Evolutionary conservation across 2,113 vertebrate species (phyloP).

Genomic region (Pterocles burchelli): DNA sequence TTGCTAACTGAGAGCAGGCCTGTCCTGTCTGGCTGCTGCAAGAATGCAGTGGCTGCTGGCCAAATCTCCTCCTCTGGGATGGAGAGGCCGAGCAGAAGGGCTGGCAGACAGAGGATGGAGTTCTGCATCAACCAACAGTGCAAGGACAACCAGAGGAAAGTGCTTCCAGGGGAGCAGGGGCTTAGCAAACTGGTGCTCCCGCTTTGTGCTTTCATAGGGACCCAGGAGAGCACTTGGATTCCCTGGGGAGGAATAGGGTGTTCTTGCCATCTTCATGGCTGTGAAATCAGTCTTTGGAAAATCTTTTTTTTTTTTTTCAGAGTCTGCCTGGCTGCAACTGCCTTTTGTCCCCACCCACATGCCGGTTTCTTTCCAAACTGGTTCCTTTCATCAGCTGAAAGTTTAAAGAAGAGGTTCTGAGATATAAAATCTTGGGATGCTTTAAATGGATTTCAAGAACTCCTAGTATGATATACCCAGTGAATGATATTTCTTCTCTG

Average conservation of each 20-base stretch:
- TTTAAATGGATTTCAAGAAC: neutral
- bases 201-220: neutral
- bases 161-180: neutral
- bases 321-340: neutral
- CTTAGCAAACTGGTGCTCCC: neutral
- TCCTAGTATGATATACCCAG: neutral
- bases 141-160: neutral
- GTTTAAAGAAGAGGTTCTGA: neutral
- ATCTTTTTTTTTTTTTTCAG: neutral
- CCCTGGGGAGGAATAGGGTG: neutral
- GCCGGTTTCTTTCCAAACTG: neutral
- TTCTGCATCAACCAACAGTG: neutral
- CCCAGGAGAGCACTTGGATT: neutral
- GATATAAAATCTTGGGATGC: neutral
- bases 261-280: neutral
- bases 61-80: neutral
- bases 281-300: neutral
- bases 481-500: neutral
- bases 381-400: neutral
- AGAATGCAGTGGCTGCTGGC: neutral
- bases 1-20: neutral
- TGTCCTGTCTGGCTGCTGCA: neutral
- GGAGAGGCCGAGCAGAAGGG: neutral
- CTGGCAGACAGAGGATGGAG: neutral
- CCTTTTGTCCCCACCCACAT: neutral